Conservation (phyloP, 2,888 invertebrate species). For the Ormyrus rosae region DNA sequence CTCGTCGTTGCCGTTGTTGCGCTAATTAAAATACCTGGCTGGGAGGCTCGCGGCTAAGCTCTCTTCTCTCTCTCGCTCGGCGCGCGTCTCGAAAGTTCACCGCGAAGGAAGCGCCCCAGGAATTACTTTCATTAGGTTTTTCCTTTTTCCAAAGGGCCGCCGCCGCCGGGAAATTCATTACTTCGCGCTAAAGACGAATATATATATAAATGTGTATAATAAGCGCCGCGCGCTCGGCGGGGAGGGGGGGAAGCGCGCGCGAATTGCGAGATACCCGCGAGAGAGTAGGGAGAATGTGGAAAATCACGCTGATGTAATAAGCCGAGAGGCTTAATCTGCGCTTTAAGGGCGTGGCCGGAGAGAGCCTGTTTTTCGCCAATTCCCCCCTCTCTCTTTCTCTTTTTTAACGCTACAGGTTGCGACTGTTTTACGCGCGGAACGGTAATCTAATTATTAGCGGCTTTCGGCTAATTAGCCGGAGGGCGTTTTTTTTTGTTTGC, state of each 20-base stretch:
- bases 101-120: constrained; percentile 33
- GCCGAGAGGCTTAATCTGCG: background rate
- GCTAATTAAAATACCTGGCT: constrained; percentile 71
- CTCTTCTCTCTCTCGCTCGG: background rate
- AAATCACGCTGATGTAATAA: constrained; percentile 47
- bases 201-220: background rate
- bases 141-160: constrained; percentile 16
- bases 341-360: no score
- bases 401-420: no score
- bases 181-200: constrained; percentile 28
- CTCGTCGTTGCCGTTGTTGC: constrained; percentile 62
- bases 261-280: constrained; percentile 21
- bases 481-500: no score
- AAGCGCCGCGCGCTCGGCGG: background rate
- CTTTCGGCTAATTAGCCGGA: no score
- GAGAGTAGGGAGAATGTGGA: constrained; percentile 29
- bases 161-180: constrained; percentile 40
- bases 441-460: no score
- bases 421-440: no score
- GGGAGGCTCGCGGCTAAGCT: constrained; percentile 49
- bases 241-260: background rate
- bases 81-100: constrained; percentile 8
- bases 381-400: no score
- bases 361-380: no score
- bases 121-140: constrained; percentile 52